Evolutionary conservation across 2,797 vertebrate species (phyloP).

Genomic region (Myotis myotis): DNA sequence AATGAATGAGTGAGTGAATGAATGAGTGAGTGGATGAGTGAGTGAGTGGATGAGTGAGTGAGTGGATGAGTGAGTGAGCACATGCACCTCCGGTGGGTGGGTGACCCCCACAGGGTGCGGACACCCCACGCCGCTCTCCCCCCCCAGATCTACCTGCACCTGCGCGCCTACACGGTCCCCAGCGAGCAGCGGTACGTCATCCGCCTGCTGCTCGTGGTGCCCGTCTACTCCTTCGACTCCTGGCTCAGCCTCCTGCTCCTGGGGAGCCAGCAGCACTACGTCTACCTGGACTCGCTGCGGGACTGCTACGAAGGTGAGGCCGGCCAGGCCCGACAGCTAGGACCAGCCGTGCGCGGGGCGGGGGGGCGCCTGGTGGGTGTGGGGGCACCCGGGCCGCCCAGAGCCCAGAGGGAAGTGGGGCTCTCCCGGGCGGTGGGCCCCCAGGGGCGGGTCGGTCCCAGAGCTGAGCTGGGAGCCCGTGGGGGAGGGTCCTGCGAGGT

Average conservation of each 20-base stretch:
- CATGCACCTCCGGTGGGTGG: too few relatives aligned
- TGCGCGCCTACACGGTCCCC: slow-evolving; percentile 93
- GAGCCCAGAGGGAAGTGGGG: rapidly evolving
- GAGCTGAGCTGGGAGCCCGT: not conserved
- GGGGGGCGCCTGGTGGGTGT: not conserved
- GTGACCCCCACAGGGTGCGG: not conserved
- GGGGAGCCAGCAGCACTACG: slow-evolving; percentile 92
- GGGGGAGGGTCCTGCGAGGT: not conserved
- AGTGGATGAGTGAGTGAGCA: not conserved
- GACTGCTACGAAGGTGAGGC: slow-evolving; percentile 97
- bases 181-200: slow-evolving; percentile 98
- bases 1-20: not conserved
- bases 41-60: not conserved
- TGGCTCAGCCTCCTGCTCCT: slow-evolving; percentile 99
- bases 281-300: slow-evolving; percentile 95
- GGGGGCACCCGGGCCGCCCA: not conserved
- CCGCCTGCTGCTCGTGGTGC: slow-evolving; percentile 96
- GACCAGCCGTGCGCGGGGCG: too few relatives aligned
- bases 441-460: not conserved
- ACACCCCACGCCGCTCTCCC: too few relatives aligned
- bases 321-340: not conserved
- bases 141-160: slow-evolving; percentile 93
- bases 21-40: not conserved
- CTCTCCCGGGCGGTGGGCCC: rapidly evolving
- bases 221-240: slow-evolving; percentile 95